Evolutionary conservation across 2,888 invertebrate species (phyloP), one percentile per base, ranked within the genome.

Genomic region (Erebia aethiops): DNA sequence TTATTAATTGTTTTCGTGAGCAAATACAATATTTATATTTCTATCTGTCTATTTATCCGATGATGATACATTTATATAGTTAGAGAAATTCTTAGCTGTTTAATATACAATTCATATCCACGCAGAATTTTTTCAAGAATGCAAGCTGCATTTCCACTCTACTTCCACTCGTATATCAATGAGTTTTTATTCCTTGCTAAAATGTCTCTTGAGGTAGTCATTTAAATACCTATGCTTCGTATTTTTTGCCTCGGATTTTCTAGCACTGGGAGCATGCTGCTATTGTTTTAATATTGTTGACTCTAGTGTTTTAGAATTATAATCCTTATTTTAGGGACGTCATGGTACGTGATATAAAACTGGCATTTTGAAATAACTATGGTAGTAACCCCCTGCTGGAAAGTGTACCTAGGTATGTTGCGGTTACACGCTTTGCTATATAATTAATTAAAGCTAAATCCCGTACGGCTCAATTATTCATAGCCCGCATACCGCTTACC

Each of bases 391-490:
- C 41, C 54, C 2, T 14, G 35, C 18, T 63, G 18, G 18, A 16
- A 70, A 70, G 56, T 54, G 18, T 56, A 26, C n/a, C 2, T 26
- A 16, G 35, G 35, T 35, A 16, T 18, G 41, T 21, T 62, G 56
- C 26, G 54, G 56, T 61, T 49, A n/a, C 66, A 16, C 26, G 52
- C 52, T 66, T 51, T 46, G 46, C 56, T 41, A 26, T 61, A 71
- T 13, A 68, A 71, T 68, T 71, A 67, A 67, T 71, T 68, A 57
- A 56, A 68, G 63, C 21, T 64, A 60, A 71, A 68, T 63, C 68
- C 51, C 58, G 43, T 49, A 56, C 49, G n/a, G n/a, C n/a, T n/a
- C n/a, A n/a, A n/a, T n/a, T n/a, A n/a, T n/a, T 71, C 64, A 65
- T 65, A 65, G 60, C 52, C 54, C 35, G 54, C n/a, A 52, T 66